Evolutionary conservation across 2,888 invertebrate genomes (phyloP), one percentile per base, ranked within the genome.

Genomic region (Colletes collaris): DNA sequence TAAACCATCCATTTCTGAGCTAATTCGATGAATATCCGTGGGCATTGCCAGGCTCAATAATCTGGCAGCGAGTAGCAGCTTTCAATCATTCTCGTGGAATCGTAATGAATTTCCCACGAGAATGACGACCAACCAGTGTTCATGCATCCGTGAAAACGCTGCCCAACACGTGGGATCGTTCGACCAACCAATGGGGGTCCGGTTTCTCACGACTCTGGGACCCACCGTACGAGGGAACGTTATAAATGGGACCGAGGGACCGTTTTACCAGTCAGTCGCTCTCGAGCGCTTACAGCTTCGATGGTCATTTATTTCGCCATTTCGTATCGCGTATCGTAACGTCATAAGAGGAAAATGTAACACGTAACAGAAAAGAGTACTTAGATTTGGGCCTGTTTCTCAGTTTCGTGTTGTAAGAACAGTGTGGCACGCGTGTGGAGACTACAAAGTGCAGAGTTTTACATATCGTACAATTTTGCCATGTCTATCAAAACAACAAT

Each of bases 201-300:
- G 46, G 52, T 71, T 85, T 84, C 84, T 55, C 84, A 85, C 83
- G 80, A 82, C 76, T 65, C 40, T 67, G 80, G 49, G 64, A 52
- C 49, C 66, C 44, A 56, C 50, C 40, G 53, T 35, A 56, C 44
- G 35, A 56, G 16, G 37, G 35, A 44, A 75, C 72, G 27, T 49
- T 74, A 83, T 84, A 84, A 83, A 85, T 66, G 70, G 62, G 13
- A 8, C 71, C 44, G 6, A n/a, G 52, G 19, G 37, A 16, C 46
- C 10, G 8, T 37, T 8, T 19, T 52, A 3, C 46, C 53, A 53
- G 67, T 53, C 66, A 79, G 80, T 81, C 62, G 62, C 40, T 58
- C 44, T n/a, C 16, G 13, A 8, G 56, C 58, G 40, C 16, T 35
- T 69, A 52, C 10, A 8, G 7, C 16, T 52, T 50, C 8, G 13